Evolutionary conservation across 2,888 invertebrate genomes (phyloP).

Genomic region (Agrochola lota): DNA sequence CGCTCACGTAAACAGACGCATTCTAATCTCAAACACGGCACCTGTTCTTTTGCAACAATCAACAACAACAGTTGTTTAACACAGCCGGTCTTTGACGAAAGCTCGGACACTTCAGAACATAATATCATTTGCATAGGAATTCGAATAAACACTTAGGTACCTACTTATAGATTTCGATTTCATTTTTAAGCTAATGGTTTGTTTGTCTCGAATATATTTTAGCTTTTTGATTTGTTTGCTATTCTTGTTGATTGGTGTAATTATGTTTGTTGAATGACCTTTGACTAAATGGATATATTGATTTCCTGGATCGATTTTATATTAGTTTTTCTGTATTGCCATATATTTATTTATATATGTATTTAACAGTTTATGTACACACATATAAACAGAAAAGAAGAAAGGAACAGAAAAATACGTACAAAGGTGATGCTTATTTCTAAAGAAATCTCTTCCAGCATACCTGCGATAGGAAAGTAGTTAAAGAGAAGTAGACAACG

Average conservation of each 20-base stretch:
- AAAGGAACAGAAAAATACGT: no score
- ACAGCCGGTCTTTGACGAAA: conserved; percentile 49
- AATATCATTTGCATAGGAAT: conserved; percentile 64
- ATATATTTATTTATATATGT: not conserved
- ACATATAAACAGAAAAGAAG: no score
- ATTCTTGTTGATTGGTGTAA: conserved; percentile 15
- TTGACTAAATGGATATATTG: not conserved
- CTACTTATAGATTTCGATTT: conserved; percentile 39
- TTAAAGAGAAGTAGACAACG: not conserved
- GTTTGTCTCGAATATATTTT: conserved; percentile 17
- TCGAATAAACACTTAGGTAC: conserved; percentile 15
- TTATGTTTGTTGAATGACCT: conserved; percentile 5
- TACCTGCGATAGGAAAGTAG: no score
- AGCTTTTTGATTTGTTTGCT: conserved; percentile 1
- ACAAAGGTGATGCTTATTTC: no score
- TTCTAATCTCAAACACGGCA: conserved; percentile 42
- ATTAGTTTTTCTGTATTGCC: not conserved
- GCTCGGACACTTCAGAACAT: conserved; percentile 34
- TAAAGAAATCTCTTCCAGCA: no score
- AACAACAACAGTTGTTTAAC: conserved; percentile 36
- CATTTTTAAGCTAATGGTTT: conserved; percentile 20
- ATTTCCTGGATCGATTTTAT: conserved; percentile 2
- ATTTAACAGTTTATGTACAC: no score
- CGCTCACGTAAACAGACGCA: conserved; percentile 18
- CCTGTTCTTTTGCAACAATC: conserved; percentile 59